Evolutionary conservation across 2,888 invertebrate genomes (phyloP).

Genomic region (Cristatella mucedo): DNA sequence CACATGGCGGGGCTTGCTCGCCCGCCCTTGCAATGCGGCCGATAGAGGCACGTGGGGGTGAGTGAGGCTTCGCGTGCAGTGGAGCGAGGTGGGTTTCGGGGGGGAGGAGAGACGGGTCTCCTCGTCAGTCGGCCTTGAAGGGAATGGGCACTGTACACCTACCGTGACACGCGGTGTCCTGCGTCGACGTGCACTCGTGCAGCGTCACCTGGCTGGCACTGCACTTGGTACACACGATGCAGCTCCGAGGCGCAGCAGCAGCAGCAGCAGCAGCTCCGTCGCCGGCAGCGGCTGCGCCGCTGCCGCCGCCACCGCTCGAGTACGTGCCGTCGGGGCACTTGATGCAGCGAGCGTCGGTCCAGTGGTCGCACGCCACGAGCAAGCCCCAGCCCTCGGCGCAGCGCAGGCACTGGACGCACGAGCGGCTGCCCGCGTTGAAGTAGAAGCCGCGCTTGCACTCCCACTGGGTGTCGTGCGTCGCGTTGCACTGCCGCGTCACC

Average conservation of each 20-base stretch:
- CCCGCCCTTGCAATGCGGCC: too few relatives aligned
- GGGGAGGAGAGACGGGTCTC: too few relatives aligned
- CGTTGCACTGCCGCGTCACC: conserved; percentile 20
- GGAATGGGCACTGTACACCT: conserved; percentile 15
- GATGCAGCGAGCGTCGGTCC: conserved; percentile 23
- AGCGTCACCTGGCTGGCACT: conserved; percentile 19
- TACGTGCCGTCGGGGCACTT: conserved; percentile 25
- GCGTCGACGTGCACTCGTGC: conserved; percentile 22
- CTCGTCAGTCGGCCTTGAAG: too few relatives aligned
- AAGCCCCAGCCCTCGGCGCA: conserved; percentile 26
- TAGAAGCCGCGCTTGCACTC: conserved; percentile 24
- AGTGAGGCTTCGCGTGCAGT: too few relatives aligned
- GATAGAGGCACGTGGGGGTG: too few relatives aligned
- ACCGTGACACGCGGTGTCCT: conserved; percentile 32
- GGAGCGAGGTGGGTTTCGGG: too few relatives aligned
- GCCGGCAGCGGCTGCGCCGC: too few relatives aligned
- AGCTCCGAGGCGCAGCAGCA: too few relatives aligned
- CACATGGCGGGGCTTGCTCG: too few relatives aligned
- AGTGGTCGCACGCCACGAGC: conserved; percentile 17
- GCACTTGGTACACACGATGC: conserved; percentile 24
- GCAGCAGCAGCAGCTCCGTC: too few relatives aligned
- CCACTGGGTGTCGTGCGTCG: conserved; percentile 27
- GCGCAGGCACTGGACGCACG: conserved; percentile 22
- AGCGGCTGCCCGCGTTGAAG: conserved; percentile 15
- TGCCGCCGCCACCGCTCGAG: conserved; percentile 20